A percentile compares a stretch with the other conserved stretches of the same genome.
Conservation (phyloP, 1,140 invertebrate genomes). For the Drosophila persimilis region DNA sequence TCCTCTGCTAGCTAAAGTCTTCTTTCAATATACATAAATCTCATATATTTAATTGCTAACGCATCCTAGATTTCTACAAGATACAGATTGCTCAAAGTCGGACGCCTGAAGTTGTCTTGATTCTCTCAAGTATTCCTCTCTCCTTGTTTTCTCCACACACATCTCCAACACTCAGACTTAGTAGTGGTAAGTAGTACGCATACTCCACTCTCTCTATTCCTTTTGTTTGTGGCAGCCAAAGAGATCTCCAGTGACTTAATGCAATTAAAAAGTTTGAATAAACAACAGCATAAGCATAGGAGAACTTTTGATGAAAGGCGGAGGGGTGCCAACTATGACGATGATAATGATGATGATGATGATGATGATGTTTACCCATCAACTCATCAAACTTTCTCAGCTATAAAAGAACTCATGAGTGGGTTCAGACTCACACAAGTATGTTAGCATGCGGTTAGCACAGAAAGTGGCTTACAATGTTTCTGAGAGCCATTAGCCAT, state of each 20-base stretch:
- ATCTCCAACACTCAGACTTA: neutral
- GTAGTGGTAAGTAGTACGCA: neutral
- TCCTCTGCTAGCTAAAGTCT: too few species aligned
- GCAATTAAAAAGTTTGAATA: constrained; percentile 33
- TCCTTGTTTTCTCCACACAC: too few species aligned
- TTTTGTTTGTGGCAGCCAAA: neutral
- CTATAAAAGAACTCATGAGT: neutral
- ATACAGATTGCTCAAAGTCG: too few species aligned
- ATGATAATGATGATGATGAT: neutral
- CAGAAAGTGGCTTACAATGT: neutral
- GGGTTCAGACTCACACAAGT: neutral
- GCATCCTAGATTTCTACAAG: too few species aligned
- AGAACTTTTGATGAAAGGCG: neutral
- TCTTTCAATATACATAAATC: too few species aligned
- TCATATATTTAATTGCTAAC: too few species aligned
- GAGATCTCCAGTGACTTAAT: constrained; percentile 6
- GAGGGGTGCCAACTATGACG: too few species aligned
- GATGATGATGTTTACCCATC: neutral
- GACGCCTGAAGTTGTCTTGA: too few species aligned
- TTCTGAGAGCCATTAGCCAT: neutral
- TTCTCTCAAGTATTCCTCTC: too few species aligned
- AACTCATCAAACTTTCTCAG: constrained; percentile 21
- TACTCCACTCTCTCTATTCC: neutral
- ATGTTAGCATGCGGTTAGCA: neutral
- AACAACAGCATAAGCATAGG: neutral